Percentiles rank a stretch among this genome's conserved stretches.
Evolutionary conservation across 2,113 vertebrate genomes (phyloP).

Genomic region (Protobothrops mucrosquamatus): DNA sequence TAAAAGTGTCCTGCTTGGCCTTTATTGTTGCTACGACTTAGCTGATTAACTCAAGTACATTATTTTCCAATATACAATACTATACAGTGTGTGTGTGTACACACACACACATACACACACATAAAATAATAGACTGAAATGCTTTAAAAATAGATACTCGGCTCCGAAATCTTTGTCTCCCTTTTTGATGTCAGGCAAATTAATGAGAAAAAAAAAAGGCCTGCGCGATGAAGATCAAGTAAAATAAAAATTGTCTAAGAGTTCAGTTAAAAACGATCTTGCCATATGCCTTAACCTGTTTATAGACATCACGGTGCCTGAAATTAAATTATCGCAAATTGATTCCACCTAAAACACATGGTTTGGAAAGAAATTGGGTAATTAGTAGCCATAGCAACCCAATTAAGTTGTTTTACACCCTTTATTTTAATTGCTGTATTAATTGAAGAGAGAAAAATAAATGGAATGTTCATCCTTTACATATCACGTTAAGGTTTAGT

Average conservation of each 20-base stretch:
- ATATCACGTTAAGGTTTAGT: constrained; percentile 55
- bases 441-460: constrained; percentile 67
- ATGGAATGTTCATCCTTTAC: constrained; percentile 59
- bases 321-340: constrained; percentile 62
- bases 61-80: not conserved
- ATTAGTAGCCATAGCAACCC: constrained; percentile 71
- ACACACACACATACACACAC: no score
- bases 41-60: rapidly evolving
- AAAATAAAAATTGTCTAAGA: constrained; percentile 2
- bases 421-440: constrained; percentile 69
- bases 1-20: not conserved
- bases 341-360: constrained; percentile 64
- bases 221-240: not conserved
- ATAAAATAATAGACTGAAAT: not conserved
- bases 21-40: not conserved
- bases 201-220: not conserved
- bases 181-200: not conserved
- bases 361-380: constrained; percentile 64
- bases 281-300: constrained; percentile 42
- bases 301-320: constrained; percentile 10
- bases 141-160: not conserved
- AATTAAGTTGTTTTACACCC: constrained; percentile 68
- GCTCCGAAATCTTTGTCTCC: not conserved
- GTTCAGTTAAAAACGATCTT: constrained; percentile 30
- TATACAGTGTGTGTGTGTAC: no score